Evolutionary conservation across 2,113 vertebrate species (phyloP).

Genomic region (Hippolais icterina): DNA sequence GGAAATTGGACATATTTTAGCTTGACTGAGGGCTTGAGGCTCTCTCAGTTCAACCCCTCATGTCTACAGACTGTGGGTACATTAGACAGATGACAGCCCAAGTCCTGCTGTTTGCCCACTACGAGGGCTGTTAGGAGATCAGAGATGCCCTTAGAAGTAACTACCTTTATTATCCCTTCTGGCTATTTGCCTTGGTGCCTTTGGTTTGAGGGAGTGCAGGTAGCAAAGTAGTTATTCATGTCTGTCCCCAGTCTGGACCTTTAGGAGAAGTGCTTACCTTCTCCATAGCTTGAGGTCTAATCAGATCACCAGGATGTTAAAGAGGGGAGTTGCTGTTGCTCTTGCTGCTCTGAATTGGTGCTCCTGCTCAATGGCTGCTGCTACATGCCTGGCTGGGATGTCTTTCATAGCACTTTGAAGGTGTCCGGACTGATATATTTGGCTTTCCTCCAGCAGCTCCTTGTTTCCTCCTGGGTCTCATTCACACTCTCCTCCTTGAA

Average conservation of each 20-base stretch:
- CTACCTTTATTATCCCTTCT: background rate
- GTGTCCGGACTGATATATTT: background rate
- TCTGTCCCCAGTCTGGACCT: background rate
- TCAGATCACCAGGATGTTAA: background rate
- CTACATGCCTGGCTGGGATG: background rate
- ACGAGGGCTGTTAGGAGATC: background rate
- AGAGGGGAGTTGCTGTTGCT: background rate
- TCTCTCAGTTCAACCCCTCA: background rate
- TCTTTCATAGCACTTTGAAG: slow-evolving; percentile 49
- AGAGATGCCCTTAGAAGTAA: background rate
- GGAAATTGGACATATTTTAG: background rate
- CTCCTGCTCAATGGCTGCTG: background rate
- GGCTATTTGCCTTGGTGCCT: background rate
- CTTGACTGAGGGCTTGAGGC: background rate
- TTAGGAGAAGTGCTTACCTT: background rate
- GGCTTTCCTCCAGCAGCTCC: slow-evolving; percentile 50
- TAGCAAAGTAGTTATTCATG: background rate
- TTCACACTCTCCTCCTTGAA: slow-evolving; percentile 56
- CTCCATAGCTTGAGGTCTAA: background rate
- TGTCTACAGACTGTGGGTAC: background rate
- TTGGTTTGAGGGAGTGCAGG: background rate
- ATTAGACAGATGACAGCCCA: background rate
- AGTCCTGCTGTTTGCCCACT: background rate
- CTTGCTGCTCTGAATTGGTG: background rate
- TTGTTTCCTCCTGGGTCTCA: slow-evolving; percentile 37